These are phyloP conservation scores for Phortica magna DNA, from an alignment of 2,888 invertebrate genomes.

Conservation along the genomic window DNA sequence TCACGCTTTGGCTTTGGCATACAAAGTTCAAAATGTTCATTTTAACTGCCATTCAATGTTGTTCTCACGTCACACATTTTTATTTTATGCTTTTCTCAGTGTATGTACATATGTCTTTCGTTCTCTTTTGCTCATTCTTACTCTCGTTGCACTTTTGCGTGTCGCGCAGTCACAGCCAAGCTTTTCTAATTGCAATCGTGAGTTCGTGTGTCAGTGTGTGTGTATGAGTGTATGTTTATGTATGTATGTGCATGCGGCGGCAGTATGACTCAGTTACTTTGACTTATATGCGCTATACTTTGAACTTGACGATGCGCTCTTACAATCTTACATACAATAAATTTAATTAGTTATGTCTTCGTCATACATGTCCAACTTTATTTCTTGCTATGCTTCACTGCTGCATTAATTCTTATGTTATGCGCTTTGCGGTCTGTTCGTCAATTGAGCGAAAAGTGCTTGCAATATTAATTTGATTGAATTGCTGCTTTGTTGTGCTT, in stretches of 20 bases:
- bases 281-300: background rate
- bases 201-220: background rate
- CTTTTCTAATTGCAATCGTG: background rate
- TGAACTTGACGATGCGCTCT: background rate
- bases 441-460: too few relatives aligned
- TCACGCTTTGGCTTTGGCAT: conserved; percentile 52
- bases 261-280: background rate
- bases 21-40: conserved; percentile 40
- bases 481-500: too few relatives aligned
- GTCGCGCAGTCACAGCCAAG: background rate
- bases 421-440: too few relatives aligned
- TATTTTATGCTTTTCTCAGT: background rate
- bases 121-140: background rate
- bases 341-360: too few relatives aligned
- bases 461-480: too few relatives aligned
- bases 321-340: background rate
- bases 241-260: background rate
- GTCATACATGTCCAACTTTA: too few relatives aligned
- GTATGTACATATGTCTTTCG: background rate
- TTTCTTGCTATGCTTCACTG: too few relatives aligned
- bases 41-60: conserved; percentile 21
- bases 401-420: too few relatives aligned
- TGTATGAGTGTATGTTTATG: background rate
- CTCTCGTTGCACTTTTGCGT: background rate
- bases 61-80: conserved; percentile 29